Evolutionary conservation across 2,113 vertebrate species (phyloP).

Genomic region (Pomatorhinus ruficollis): DNA sequence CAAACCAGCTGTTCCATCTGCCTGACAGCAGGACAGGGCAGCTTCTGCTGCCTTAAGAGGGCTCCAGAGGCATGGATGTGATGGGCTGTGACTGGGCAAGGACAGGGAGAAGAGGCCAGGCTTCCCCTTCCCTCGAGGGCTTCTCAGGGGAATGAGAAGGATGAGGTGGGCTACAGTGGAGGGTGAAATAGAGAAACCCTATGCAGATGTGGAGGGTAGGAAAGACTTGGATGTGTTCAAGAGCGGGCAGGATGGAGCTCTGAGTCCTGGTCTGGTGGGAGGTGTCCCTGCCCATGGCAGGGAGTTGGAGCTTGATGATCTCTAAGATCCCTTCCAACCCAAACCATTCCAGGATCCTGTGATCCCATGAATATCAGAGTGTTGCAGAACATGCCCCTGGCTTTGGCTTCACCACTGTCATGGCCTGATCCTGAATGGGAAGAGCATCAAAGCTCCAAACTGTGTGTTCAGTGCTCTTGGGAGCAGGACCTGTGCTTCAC

Average conservation of each 20-base stretch:
- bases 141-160: not conserved
- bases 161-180: not conserved
- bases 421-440: not conserved
- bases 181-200: not conserved
- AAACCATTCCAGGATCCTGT: not conserved
- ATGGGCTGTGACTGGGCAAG: not conserved
- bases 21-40: not conserved
- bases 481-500: not conserved
- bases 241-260: not conserved
- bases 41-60: not conserved
- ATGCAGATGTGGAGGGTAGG: not conserved
- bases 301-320: not conserved
- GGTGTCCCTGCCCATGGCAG: not conserved
- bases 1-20: not conserved
- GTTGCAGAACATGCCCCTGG: not conserved
- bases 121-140: not conserved
- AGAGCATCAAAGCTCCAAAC: not conserved
- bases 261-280: not conserved
- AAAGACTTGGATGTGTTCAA: not conserved
- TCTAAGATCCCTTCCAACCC: not conserved
- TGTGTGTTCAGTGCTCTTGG: accelerated
- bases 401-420: not conserved
- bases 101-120: not conserved
- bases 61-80: not conserved
- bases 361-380: not conserved